Percentiles rank a stretch among this genome's conserved stretches.
Evolutionary conservation across 2,113 vertebrate species (phyloP).

Genomic region (Anser cygnoides): DNA sequence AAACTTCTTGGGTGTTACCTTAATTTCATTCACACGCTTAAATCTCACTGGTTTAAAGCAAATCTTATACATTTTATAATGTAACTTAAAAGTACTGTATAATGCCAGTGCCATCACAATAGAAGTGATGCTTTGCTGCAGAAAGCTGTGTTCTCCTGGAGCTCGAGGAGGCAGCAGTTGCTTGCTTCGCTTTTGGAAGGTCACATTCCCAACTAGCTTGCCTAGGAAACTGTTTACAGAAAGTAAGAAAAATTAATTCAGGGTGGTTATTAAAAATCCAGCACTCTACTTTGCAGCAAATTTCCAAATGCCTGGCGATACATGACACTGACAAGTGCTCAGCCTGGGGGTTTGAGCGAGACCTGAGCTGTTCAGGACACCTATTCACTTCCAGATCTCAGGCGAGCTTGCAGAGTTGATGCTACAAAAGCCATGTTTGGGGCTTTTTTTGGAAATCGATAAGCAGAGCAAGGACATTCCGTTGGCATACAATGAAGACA

Average conservation of each 20-base stretch:
- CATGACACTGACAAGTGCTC: neutral
- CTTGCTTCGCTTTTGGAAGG: neutral
- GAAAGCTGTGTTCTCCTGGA: neutral
- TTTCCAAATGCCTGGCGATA: neutral
- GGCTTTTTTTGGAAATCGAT: neutral
- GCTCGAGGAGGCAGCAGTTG: neutral
- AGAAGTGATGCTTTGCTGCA: neutral
- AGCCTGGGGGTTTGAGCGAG: neutral
- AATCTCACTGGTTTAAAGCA: neutral
- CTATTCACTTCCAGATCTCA: neutral
- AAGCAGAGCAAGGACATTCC: neutral
- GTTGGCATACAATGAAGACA: rapidly evolving
- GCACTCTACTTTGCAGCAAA: neutral
- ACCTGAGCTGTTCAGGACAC: neutral
- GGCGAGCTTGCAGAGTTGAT: neutral
- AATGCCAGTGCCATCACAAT: neutral
- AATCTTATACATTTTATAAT: neutral
- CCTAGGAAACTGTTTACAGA: conserved; percentile 11
- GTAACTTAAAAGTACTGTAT: neutral
- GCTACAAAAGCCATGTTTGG: neutral
- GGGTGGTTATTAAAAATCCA: neutral
- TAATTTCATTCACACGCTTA: neutral
- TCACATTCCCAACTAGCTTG: conserved; percentile 10
- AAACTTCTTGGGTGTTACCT: neutral
- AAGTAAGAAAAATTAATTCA: neutral